Evolutionary conservation across 2,797 vertebrate species (phyloP).

Genomic region (Coregonus suidteri): DNA sequence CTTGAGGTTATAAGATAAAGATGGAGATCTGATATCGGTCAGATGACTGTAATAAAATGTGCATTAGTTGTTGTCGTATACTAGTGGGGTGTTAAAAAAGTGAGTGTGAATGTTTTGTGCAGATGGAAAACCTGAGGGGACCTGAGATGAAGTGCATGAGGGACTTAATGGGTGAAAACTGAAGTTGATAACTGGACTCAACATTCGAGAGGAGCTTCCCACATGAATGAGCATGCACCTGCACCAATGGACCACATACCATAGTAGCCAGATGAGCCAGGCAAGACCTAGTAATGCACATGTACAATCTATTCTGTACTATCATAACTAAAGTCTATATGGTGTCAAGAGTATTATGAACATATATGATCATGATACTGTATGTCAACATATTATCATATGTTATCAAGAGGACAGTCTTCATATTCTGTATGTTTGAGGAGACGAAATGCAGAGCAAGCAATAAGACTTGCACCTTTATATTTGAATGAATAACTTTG

Average conservation of each 20-base stretch:
- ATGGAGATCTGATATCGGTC: background rate
- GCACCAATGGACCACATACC: slow-evolving; percentile 58
- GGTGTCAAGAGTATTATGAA: background rate
- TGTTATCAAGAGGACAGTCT: background rate
- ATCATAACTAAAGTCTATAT: background rate
- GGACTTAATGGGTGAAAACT: background rate
- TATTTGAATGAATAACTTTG: background rate
- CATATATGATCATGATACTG: background rate
- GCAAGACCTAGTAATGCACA: slow-evolving; percentile 60
- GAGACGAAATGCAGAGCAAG: background rate
- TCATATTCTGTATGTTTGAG: background rate
- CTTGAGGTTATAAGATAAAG: background rate
- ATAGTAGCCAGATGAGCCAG: slow-evolving; percentile 40
- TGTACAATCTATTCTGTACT: slow-evolving; percentile 58
- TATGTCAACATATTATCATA: background rate
- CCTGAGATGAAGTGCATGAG: background rate
- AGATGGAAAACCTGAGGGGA: background rate
- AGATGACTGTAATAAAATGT: too few species aligned
- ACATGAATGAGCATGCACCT: slow-evolving; percentile 62
- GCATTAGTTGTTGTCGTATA: too few species aligned
- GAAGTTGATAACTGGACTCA: slow-evolving; percentile 35
- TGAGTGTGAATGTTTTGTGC: too few species aligned
- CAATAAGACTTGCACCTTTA: background rate
- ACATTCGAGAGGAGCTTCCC: slow-evolving; percentile 67
- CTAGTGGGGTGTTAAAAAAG: too few species aligned